Conservation (phyloP, 92 coral and sea anemone genomes). For the Virgularia gustaviana region DNA sequence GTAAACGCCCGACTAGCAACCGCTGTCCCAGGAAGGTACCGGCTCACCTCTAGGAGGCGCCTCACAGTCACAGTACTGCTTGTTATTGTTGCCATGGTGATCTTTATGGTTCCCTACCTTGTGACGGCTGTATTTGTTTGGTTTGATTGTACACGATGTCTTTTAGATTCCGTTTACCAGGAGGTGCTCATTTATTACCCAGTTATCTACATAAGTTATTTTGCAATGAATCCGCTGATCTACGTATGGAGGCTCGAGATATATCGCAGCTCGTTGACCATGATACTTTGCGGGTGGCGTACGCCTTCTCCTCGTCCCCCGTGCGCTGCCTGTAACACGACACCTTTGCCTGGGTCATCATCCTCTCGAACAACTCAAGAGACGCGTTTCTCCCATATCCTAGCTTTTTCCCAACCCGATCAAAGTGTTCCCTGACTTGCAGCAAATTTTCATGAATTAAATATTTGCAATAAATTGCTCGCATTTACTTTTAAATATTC, state of each 20-base stretch:
- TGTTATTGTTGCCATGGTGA: slow-evolving; percentile 4
- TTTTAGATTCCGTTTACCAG: not conserved
- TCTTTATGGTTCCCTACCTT: slow-evolving; percentile 4
- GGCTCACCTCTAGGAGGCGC: no score
- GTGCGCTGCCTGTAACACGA: not conserved
- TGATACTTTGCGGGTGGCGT: slow-evolving; percentile 1
- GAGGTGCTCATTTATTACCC: not conserved
- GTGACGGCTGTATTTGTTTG: not conserved
- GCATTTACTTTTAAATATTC: no score
- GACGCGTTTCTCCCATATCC: no score
- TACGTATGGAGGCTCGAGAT: slow-evolving; percentile 12
- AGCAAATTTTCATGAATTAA: no score
- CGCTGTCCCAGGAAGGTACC: no score
- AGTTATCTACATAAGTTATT: not conserved
- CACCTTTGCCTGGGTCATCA: not conserved
- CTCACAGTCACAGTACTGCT: slow-evolving; percentile 4
- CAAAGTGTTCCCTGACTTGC: no score
- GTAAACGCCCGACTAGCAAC: no score
- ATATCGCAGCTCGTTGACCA: slow-evolving; percentile 1
- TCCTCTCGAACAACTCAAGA: not conserved
- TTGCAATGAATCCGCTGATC: no score
- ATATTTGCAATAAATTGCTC: no score
- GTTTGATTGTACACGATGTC: not conserved
- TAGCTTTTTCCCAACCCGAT: no score
- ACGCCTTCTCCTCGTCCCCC: not conserved